Conservation (phyloP, 2,888 invertebrate species). For the Stenchaetothrips biformis region DNA sequence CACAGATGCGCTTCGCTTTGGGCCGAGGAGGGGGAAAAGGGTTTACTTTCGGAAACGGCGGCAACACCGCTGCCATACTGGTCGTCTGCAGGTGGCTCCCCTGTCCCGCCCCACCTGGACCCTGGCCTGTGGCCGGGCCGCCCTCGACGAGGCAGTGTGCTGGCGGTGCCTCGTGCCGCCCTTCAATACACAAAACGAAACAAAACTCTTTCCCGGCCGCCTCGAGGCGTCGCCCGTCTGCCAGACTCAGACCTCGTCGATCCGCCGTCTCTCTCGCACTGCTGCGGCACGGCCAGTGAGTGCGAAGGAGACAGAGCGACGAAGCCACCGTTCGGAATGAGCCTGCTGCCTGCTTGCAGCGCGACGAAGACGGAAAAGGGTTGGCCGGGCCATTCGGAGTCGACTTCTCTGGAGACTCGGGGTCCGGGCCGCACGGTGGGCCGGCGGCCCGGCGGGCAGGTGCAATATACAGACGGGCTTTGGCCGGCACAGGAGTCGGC, state of each 20-base stretch:
- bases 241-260: not conserved
- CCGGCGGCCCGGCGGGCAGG: not conserved
- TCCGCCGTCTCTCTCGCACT: not conserved
- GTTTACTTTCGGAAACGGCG: not conserved
- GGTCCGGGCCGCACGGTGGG: not conserved
- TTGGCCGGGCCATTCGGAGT: too few species aligned
- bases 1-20: not conserved
- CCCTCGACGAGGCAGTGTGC: not conserved
- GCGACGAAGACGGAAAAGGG: too few species aligned
- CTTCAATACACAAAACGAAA: conserved; percentile 22
- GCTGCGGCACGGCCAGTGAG: not conserved
- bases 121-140: not conserved
- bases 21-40: not conserved
- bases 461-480: not conserved
- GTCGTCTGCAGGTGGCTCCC: not conserved
- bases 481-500: not conserved
- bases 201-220: not conserved
- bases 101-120: not conserved
- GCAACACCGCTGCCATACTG: not conserved
- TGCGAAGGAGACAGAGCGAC: not conserved
- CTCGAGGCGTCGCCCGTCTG: not conserved
- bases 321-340: too few species aligned
- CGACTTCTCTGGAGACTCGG: not conserved
- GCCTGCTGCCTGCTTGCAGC: too few species aligned
- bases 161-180: conserved; percentile 2